Conservation (phyloP, 2,888 invertebrate genomes). For the Autographa pulchrina region DNA sequence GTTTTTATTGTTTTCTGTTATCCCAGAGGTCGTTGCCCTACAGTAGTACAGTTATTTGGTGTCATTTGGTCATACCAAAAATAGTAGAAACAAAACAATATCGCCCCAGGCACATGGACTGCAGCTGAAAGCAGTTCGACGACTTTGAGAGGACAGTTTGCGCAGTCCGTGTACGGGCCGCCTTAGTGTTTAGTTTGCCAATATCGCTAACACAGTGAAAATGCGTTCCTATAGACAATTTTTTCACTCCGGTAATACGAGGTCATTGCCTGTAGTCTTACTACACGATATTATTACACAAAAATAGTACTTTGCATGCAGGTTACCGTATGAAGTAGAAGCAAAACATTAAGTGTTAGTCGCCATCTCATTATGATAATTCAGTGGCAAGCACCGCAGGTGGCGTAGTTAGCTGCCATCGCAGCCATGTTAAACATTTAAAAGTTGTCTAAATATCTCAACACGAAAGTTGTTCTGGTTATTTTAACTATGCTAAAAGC, state of each 20-base stretch:
- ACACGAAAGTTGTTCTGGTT: constrained; percentile 57
- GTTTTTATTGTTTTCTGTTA: not conserved
- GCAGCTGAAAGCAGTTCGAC: too few relatives aligned
- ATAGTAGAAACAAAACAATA: not conserved
- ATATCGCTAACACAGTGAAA: too few relatives aligned
- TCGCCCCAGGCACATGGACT: too few relatives aligned
- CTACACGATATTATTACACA: too few relatives aligned
- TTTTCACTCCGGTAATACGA: too few relatives aligned
- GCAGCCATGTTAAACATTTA: constrained; percentile 71
- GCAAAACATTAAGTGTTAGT: constrained; percentile 20
- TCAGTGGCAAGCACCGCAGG: constrained; percentile 70
- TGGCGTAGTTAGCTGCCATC: constrained; percentile 75
- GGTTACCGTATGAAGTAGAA: not conserved
- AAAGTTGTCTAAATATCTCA: constrained; percentile 76
- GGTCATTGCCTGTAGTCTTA: too few relatives aligned
- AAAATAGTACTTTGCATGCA: not conserved
- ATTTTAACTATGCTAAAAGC: constrained; percentile 71
- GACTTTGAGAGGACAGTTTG: too few relatives aligned
- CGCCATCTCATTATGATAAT: constrained; percentile 35
- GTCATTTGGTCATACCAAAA: not conserved
- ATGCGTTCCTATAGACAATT: too few relatives aligned
- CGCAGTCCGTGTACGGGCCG: too few relatives aligned
- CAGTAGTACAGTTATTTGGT: too few relatives aligned
- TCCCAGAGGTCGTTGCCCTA: not conserved
- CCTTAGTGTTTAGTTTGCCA: too few relatives aligned